Base-by-base conservation (phyloP, 2,888 invertebrate species). In the Scaeva pyrastri region DNA sequence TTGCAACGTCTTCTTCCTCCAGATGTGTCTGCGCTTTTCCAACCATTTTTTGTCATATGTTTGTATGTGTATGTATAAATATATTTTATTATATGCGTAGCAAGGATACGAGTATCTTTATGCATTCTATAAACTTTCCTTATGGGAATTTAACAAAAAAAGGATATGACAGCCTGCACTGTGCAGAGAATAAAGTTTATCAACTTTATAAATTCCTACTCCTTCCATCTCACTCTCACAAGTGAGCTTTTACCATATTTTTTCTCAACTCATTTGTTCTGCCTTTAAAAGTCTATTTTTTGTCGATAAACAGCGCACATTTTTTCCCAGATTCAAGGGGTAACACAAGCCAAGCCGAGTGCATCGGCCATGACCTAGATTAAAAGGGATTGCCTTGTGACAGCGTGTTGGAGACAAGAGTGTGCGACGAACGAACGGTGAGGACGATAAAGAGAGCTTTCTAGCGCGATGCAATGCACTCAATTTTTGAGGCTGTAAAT, bases 311-410 rank as follows among this genome's bases (percentile, higher is more conserved):
- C 45, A 52, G 81, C 73, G 74, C 74, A 86, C 81, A 77, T 86
- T 82, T 86, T 82, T 86, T 78, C 70, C 77, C 77, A 74, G 74
- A 76, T 77, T 64, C 80, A 70, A 77, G 77, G 68, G 81, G 70
- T 70, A 77, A 50, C 77, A 81, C 70, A 48, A 66, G 55, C 81
- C 76, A 89, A 89, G 90, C 89, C 89, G 91, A 91, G 91, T 91
- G 90, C 90, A 91, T 90, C 90, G 92, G 90, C 92, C 92, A 90
- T 92, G 92, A 92, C 92, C 92, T 91, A 91, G 88, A 90, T 91
- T 60, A 89, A 80, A 78, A 45, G 45, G 82, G 79, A 88, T 88
- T 88, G 78, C 76, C 86, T 77, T 86, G 58, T 78, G 86, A 82
- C 70, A 81, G 50, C 21, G 52, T 48, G 48, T 11, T 23, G 23